Base-by-base conservation (phyloP, 2,797 vertebrate species). In the Pempheris klunzingeri region DNA sequence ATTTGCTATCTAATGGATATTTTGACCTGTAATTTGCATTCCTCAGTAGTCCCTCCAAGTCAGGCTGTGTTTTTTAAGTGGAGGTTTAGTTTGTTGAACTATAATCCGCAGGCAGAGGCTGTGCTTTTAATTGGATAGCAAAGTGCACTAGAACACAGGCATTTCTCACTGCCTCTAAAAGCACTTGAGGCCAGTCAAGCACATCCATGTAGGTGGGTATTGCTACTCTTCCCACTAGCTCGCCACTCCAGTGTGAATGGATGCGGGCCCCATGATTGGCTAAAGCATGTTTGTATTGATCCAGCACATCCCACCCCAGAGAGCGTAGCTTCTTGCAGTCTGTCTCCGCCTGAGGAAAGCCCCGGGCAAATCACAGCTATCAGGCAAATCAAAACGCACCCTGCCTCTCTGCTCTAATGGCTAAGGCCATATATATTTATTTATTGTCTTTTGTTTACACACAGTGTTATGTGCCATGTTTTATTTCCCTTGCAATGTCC, bases 281-380 rank as follows among this genome's bases (percentile, higher is more conserved):
- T 73, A 28, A 71, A 84, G 67, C 67, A 62, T 2, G 60, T 73
- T 84, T 77, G 61, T 87, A 94, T 92, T 80, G 92, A 92, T 92
- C 85, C 79, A 52, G 70, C 57, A 71, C 84, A 86, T 83, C 82
- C 83, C 80, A 79, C 86, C 89, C 76, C 47, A 41, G 77, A 86
- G 88, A 91, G 77, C 13, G 2, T 44, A 54, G 84, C 90, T 86
- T 85, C 78, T 80, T 85, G 89, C 83, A 80, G 77, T 70, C 54
- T 84, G 80, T 80, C 79, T 84, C 73, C 39, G 82, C 86, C 84
- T 63, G 59, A 84, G 66, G 82, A 88, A 83, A 70, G 85, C 84
- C 82, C 64, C 20, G 4, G 77, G 88, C 88, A 88, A 82, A 83
- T 75, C 73, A 66, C 58, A 73, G 67, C 68, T 47, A 74, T 79